These are phyloP conservation scores for Pangasianodon gigas DNA, from an alignment of 2,113 vertebrate species.

Conservation along the genomic window DNA sequence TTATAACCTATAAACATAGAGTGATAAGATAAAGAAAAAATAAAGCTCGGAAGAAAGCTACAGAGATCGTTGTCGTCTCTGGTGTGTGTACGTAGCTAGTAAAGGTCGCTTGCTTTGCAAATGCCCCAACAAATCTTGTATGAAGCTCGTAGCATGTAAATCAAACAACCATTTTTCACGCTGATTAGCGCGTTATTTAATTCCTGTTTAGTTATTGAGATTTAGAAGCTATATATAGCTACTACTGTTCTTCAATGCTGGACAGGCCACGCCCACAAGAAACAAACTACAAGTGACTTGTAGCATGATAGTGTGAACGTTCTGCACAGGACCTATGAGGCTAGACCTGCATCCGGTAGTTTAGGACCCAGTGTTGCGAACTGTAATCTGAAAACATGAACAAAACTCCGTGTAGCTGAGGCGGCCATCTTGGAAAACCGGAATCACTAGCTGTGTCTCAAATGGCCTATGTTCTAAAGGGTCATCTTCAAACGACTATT, in stretches of 20 bases:
- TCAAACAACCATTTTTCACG: background rate
- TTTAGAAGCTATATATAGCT: background rate
- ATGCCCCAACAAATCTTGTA: background rate
- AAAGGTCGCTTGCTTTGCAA: background rate
- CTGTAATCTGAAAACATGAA: no score
- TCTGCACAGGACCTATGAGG: background rate
- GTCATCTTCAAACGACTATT: background rate
- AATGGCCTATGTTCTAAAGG: background rate
- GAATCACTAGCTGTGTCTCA: background rate
- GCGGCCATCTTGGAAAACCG: background rate
- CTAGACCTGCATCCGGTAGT: background rate
- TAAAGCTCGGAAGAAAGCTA: background rate
- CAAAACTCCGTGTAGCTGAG: background rate
- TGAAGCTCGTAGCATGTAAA: no score
- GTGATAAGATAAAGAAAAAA: background rate
- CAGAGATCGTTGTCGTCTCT: background rate
- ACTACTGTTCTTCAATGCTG: background rate
- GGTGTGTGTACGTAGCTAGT: background rate
- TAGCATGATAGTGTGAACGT: background rate
- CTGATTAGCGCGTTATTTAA: background rate
- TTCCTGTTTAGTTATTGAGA: no score
- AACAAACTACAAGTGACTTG: background rate
- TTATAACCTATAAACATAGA: background rate
- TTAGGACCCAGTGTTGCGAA: background rate
- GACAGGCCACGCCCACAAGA: background rate